A percentile compares a stretch with the other conserved stretches of the same genome.
Evolutionary conservation across 2,797 vertebrate genomes (phyloP).

Genomic region (Phoebastria nigripes): DNA sequence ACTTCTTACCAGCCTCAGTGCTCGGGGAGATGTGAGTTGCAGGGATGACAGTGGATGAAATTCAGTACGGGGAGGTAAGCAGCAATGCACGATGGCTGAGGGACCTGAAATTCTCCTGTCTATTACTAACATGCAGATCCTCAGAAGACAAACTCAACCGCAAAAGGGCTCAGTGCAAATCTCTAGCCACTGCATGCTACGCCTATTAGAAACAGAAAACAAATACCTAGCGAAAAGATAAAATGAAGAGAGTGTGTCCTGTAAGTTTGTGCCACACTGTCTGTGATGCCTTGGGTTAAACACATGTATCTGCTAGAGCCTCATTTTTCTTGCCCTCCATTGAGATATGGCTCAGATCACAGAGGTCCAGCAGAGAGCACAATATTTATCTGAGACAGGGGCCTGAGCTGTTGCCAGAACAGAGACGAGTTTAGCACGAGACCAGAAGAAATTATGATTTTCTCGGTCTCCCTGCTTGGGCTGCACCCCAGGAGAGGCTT

Average conservation of each 20-base stretch:
- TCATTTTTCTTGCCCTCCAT: not conserved
- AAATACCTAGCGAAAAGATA: not conserved
- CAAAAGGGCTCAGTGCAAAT: not conserved
- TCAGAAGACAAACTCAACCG: not conserved
- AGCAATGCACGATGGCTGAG: not conserved
- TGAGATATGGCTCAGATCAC: not conserved
- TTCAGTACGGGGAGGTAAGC: fast-evolving
- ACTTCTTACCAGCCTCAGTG: not conserved
- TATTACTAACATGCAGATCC: fast-evolving
- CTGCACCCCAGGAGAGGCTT: not conserved
- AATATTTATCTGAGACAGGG: fast-evolving
- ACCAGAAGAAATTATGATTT: not conserved
- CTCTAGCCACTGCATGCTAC: not conserved
- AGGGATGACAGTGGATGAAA: fast-evolving
- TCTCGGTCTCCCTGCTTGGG: not conserved
- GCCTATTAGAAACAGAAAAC: not conserved
- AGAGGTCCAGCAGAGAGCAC: not conserved
- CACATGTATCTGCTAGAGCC: not conserved
- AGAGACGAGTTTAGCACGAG: not conserved
- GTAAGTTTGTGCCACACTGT: not conserved
- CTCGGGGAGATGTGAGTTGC: fast-evolving
- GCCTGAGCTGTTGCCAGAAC: not conserved
- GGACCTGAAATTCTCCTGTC: not conserved
- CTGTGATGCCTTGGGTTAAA: not conserved
- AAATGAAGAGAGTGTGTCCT: not conserved